Conservation (phyloP, 2,888 invertebrate species). For the Agonum fuliginosum region DNA sequence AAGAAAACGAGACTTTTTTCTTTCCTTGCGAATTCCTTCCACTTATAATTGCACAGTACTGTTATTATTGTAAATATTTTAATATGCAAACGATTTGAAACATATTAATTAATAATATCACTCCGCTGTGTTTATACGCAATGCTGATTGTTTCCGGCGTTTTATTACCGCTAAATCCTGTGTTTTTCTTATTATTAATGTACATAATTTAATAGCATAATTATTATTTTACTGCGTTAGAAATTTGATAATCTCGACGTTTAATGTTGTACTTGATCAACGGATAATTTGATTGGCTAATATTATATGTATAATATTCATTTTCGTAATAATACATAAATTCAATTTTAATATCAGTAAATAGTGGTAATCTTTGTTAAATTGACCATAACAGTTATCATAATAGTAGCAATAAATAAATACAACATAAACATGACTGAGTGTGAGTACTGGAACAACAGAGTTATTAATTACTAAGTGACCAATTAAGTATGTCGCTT, state of each 20-base stretch:
- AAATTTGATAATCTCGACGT: background rate
- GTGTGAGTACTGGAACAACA: too few species aligned
- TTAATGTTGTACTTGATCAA: background rate
- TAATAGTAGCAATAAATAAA: too few species aligned
- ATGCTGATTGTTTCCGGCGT: slow-evolving; percentile 32
- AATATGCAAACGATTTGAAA: slow-evolving; percentile 40
- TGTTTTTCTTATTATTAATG: slow-evolving; percentile 5
- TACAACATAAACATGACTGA: too few species aligned
- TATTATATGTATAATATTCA: too few species aligned
- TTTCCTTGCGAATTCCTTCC: slow-evolving; percentile 23
- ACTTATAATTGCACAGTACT: slow-evolving; percentile 33
- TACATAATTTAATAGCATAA: background rate
- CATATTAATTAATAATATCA: slow-evolving; percentile 39
- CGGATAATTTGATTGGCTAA: too few species aligned
- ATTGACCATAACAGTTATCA: too few species aligned
- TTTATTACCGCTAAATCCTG: slow-evolving; percentile 12
- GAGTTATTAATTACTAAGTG: too few species aligned
- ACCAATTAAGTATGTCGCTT: too few species aligned
- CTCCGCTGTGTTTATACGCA: background rate
- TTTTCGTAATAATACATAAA: too few species aligned
- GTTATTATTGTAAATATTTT: slow-evolving; percentile 41
- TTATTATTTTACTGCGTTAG: background rate
- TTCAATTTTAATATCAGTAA: too few species aligned
- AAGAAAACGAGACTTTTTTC: slow-evolving; percentile 10
- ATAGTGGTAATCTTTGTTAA: too few species aligned